Conservation (phyloP, 92 coral and sea anemone genomes). For the Scolanthus callimorphus region DNA sequence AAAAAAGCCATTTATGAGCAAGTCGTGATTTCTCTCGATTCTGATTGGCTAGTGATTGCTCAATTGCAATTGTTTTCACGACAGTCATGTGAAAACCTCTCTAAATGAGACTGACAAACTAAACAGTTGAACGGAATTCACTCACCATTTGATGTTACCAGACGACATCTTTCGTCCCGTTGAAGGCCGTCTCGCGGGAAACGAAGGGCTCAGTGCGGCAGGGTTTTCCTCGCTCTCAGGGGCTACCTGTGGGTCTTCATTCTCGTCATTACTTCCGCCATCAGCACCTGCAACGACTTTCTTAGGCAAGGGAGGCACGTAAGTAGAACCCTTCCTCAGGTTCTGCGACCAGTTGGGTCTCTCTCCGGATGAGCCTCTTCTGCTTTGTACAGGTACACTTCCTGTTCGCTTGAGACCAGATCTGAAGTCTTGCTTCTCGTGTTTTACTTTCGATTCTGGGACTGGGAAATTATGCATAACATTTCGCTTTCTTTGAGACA, state of each 20-base stretch:
- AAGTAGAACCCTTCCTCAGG: constrained; percentile 9
- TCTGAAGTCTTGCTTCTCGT: neutral
- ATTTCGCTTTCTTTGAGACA: constrained; percentile 68
- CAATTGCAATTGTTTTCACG: too few relatives aligned
- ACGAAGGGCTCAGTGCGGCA: neutral
- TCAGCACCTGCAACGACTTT: neutral
- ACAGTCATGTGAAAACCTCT: too few relatives aligned
- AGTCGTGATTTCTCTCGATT: too few relatives aligned
- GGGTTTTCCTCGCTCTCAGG: constrained; percentile 7
- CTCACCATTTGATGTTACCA: constrained; percentile 42
- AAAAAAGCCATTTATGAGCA: too few relatives aligned
- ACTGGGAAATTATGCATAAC: constrained; percentile 41
- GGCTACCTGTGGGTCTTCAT: constrained; percentile 1
- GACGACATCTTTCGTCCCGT: constrained; percentile 23
- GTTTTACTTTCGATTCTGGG: constrained; percentile 4
- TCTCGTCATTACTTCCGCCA: constrained; percentile 5
- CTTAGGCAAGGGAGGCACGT: constrained; percentile 14
- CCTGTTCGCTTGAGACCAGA: neutral
- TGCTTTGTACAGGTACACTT: neutral
- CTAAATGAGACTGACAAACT: too few relatives aligned
- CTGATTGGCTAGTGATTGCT: too few relatives aligned
- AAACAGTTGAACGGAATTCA: neutral
- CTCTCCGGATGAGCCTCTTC: neutral
- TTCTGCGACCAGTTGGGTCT: constrained; percentile 31
- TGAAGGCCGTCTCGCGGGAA: neutral